A percentile compares a stretch with the other conserved stretches of the same genome.
phyloP scores from a whole-genome alignment of 2,888 invertebrate species.

The Alloplasta piceator region DNA sequence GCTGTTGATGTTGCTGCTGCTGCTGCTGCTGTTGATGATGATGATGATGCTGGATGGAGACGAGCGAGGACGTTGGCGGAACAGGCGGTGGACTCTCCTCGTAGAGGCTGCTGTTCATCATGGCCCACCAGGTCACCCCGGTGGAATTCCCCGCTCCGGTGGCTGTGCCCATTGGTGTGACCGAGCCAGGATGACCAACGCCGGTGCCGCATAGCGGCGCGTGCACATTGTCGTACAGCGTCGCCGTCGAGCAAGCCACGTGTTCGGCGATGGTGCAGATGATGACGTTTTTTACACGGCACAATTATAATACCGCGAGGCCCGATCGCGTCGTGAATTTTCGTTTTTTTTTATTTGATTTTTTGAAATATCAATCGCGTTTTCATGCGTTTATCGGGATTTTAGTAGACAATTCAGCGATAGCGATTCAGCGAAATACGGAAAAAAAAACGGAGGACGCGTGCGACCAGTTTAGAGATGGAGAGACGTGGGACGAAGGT shows the following conservation, averaged over 20 bases:
- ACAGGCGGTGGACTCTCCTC: conserved; percentile 87
- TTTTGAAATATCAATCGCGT: conserved; percentile 21
- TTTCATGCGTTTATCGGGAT: conserved; percentile 4
- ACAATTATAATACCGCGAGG: conserved; percentile 74
- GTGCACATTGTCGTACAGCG: conserved; percentile 93
- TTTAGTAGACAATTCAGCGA: neutral
- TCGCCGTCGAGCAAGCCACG: conserved; percentile 92
- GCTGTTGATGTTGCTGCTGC: conserved; percentile 72
- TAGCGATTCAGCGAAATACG: neutral
- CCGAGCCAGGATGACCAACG: conserved; percentile 83
- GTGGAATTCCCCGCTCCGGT: conserved; percentile 93
- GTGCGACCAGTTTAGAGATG: conserved; percentile 64
- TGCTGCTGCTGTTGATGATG: conserved; percentile 74
- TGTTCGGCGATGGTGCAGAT: conserved; percentile 89
- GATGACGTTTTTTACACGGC: conserved; percentile 83
- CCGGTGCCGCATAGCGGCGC: conserved; percentile 86
- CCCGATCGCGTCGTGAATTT: conserved; percentile 59
- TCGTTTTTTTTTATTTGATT: conserved; percentile 47
- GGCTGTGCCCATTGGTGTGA: conserved; percentile 86
- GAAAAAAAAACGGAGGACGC: conserved; percentile 57
- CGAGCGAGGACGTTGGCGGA: conserved; percentile 82
- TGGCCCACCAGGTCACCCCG: conserved; percentile 93
- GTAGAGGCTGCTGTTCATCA: conserved; percentile 93
- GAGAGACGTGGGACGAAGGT: conserved; percentile 42
- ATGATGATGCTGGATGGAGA: conserved; percentile 81